These are phyloP conservation scores for Nemotelus nigrinus DNA, from an alignment of 2,888 invertebrate species.

Conservation along the genomic window DNA sequence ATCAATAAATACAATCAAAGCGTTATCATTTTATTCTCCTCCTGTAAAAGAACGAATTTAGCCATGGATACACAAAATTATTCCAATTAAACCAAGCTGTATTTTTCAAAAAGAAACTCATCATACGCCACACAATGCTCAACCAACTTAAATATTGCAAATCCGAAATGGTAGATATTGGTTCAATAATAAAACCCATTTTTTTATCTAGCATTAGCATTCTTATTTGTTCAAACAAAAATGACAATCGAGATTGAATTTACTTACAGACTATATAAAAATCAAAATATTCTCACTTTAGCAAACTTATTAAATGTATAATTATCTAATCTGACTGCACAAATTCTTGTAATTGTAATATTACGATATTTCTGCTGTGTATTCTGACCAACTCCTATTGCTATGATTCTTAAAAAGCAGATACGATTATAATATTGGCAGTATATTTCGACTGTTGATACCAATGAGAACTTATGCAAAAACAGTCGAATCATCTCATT, in stretches of 20 bases:
- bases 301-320: slow-evolving; percentile 3
- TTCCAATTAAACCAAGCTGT: too few species aligned
- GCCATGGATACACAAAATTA: too few species aligned
- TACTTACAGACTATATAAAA: slow-evolving; percentile 17
- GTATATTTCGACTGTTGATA: slow-evolving; percentile 31
- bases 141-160: too few species aligned
- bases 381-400: slow-evolving; percentile 20
- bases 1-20: too few species aligned
- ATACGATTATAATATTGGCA: slow-evolving; percentile 38
- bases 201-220: slow-evolving; percentile 17
- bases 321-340: slow-evolving; percentile 20
- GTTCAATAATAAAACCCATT: too few species aligned
- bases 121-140: too few species aligned
- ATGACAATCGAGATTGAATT: slow-evolving; percentile 29
- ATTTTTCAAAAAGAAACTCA: too few species aligned
- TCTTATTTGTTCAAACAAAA: slow-evolving; percentile 25
- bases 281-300: slow-evolving; percentile 8
- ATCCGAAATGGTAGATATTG: too few species aligned
- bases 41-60: too few species aligned
- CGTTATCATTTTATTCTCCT: too few species aligned
- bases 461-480: too few species aligned
- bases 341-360: slow-evolving; percentile 4
- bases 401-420: slow-evolving; percentile 36
- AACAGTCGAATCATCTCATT: too few species aligned
- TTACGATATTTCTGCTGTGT: neutral